Evolutionary conservation across 2,113 vertebrate species (phyloP).

Genomic region (Cervus canadensis): DNA sequence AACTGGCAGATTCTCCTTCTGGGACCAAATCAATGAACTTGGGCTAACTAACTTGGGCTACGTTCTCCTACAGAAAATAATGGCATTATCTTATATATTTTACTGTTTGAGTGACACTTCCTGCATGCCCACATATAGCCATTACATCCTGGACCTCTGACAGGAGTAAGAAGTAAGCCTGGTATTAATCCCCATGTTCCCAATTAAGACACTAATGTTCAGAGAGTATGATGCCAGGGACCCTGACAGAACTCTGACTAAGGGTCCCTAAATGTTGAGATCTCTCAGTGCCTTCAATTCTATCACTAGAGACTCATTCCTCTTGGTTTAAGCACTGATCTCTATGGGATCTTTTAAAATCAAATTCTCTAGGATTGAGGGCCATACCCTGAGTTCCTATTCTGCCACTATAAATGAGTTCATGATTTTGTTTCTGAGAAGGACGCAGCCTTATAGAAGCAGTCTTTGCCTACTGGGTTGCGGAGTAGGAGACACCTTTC

Average conservation of each 20-base stretch:
- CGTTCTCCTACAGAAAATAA: neutral
- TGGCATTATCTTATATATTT: neutral
- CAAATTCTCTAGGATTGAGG: neutral
- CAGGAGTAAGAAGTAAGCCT: neutral
- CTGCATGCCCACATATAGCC: neutral
- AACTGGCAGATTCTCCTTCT: neutral
- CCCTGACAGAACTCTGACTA: neutral
- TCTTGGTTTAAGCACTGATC: neutral
- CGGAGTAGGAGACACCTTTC: neutral
- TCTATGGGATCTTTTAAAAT: neutral
- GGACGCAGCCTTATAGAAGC: neutral
- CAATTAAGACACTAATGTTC: neutral
- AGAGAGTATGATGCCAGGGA: neutral
- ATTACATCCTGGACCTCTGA: neutral
- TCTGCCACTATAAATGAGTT: neutral
- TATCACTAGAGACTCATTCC: neutral
- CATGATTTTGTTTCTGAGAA: neutral
- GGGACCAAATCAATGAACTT: neutral
- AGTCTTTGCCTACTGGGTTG: neutral
- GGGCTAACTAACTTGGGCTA: neutral
- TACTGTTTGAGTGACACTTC: neutral
- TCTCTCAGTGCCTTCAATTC: neutral
- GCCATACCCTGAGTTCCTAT: neutral
- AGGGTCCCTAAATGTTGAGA: neutral
- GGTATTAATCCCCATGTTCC: neutral